Evolutionary conservation across 2,797 vertebrate species (phyloP), one percentile per base, ranked within the genome.

Genomic region (Eremophila alpestris): DNA sequence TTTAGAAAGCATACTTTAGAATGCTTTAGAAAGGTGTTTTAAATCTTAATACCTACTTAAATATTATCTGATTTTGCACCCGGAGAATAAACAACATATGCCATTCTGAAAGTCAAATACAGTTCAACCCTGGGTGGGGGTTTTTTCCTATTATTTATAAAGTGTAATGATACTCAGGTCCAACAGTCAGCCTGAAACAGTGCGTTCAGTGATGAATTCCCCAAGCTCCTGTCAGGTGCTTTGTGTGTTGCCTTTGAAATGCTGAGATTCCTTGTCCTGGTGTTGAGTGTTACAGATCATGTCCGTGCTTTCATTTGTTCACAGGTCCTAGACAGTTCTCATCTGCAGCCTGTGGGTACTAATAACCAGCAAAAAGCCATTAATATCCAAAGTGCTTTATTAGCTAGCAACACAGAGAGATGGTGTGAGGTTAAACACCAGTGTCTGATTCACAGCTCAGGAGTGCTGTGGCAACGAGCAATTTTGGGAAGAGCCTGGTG

Each of bases 61-160:
- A 64, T 93, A 67, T 92, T 90, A 52, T 74, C 62, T 83, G 29
- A 17, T 63, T 96, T 96, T 96, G 36, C 48, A 91, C 88, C 80
- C 92, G 93, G 77, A 93, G 64, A 80, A 94, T 80, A 87, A 94
- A 83, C 55, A 84, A 40, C 68, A 73, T 87, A 89, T 36, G 90
- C 76, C 18, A 45, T 89, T 65, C 77, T 74, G 43, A 65, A 96
- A 83, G 80, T 90, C 63, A 87, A 67, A 24, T 23, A 29, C 48
- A 27, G 18, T 63, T 89, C 36, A 88, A 51, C 46, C 4, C 13
- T 52, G 22, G 4, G 14, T 24, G 22, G 6, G 10, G 0, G 0
- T 30, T 68, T 45, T 54, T 30, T 2, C 27, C 41, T 60, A 5
- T 68, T 71, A 26, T 76, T 89, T 87, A 36, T 56, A 20, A 91